These are phyloP conservation scores for Thalassaphorura encarpata DNA, from an alignment of 1,140 invertebrate genomes.

Conservation along the genomic window DNA sequence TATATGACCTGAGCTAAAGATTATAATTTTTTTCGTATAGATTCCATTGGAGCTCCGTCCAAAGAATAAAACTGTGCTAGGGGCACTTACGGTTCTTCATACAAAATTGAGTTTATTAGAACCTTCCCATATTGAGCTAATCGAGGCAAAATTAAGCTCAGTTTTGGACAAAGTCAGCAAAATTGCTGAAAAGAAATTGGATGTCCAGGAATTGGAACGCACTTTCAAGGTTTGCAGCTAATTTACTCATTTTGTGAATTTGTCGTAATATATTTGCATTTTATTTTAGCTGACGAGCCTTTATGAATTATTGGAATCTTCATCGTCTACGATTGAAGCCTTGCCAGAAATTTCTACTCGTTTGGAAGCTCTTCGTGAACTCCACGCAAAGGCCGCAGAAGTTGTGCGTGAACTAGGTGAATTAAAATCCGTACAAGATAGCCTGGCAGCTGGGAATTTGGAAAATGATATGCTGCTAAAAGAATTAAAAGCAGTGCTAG, in stretches of 20 bases:
- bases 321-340: constrained; percentile 25
- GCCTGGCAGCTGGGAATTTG: constrained; percentile 20
- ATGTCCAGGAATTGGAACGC: constrained; percentile 32
- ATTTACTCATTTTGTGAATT: neutral
- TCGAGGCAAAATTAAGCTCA: constrained; percentile 42
- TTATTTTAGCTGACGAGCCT: constrained; percentile 27
- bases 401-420: constrained; percentile 24
- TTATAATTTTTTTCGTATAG: neutral
- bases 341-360: constrained; percentile 23
- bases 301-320: constrained; percentile 32
- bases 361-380: constrained; percentile 16
- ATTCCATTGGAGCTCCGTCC: constrained; percentile 34
- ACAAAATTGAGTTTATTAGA: constrained; percentile 44
- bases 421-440: constrained; percentile 28
- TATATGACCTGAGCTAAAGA: neutral
- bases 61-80: constrained; percentile 40
- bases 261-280: neutral
- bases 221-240: constrained; percentile 26
- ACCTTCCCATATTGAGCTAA: constrained; percentile 43
- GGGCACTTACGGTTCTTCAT: constrained; percentile 42
- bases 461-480: constrained; percentile 26
- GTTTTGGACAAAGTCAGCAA: constrained; percentile 44
- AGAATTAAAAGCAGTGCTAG: constrained; percentile 16
- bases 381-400: constrained; percentile 23
- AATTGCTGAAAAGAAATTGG: constrained; percentile 43